A percentile compares a stretch with the other conserved stretches of the same genome.
Conservation (phyloP, 2,888 invertebrate species). For the Amblyteles armatorius region DNA sequence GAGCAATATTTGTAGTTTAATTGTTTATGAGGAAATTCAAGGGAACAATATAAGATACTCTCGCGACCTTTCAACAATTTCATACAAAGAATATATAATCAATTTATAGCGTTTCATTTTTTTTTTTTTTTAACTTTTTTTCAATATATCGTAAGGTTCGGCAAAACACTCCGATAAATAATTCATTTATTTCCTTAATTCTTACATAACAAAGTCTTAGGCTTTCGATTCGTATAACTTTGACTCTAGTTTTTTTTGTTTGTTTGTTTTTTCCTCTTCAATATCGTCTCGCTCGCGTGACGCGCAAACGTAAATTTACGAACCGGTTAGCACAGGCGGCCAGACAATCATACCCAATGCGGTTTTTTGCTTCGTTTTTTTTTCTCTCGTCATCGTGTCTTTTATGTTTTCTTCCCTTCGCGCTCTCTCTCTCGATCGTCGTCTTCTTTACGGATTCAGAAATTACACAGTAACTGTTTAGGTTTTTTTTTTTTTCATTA, state of each 20-base stretch:
- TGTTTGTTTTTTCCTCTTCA: slow-evolving; percentile 39
- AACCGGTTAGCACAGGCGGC: slow-evolving; percentile 83
- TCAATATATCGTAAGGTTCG: slow-evolving; percentile 44
- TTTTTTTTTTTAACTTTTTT: not conserved
- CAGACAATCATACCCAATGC: slow-evolving; percentile 76
- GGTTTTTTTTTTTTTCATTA: slow-evolving; percentile 72
- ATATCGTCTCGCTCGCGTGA: slow-evolving; percentile 57
- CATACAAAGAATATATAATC: slow-evolving; percentile 36
- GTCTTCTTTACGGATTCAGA: slow-evolving; percentile 70
- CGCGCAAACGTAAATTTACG: slow-evolving; percentile 62
- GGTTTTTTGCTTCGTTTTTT: slow-evolving; percentile 49
- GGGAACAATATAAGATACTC: slow-evolving; percentile 29
- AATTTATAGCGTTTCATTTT: slow-evolving; percentile 38
- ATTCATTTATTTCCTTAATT: slow-evolving; percentile 33
- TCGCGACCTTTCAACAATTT: slow-evolving; percentile 47
- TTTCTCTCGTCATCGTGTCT: slow-evolving; percentile 30
- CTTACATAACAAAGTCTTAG: slow-evolving; percentile 52
- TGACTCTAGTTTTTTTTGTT: slow-evolving; percentile 15
- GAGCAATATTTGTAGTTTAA: slow-evolving; percentile 47
- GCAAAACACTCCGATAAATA: slow-evolving; percentile 48
- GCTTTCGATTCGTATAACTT: slow-evolving; percentile 20
- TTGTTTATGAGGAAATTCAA: slow-evolving; percentile 38
- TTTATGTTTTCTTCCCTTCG: slow-evolving; percentile 29
- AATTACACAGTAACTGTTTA: slow-evolving; percentile 83
- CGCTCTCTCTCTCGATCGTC: slow-evolving; percentile 41